Base-by-base conservation (phyloP, 1,140 invertebrate genomes). In the Zaprionus inermis region DNA sequence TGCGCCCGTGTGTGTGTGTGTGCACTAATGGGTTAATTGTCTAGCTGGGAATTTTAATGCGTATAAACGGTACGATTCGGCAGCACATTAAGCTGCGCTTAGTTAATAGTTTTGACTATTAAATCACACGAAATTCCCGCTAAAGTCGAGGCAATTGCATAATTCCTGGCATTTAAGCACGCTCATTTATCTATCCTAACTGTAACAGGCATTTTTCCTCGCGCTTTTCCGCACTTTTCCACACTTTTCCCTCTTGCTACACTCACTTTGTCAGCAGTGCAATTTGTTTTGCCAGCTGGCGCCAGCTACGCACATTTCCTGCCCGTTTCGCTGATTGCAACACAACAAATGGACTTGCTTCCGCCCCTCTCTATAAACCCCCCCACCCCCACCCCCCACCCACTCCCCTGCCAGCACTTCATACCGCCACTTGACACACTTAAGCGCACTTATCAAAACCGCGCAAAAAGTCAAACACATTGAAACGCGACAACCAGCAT, bases 381-480 rank as follows among this genome's bases (percentile, higher is more conserved):
- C 24, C 54, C 14, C 14, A 16, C 20, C 1, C 46, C 20, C 28
- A 22, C 7, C 38, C n/a, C n/a, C 28, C 16, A 3, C 20, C 18
- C 36, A 28, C 41, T 44, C 49, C 32, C 36, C 66, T 49, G 75
- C 60, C 55, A 38, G 59, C 54, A 32, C 52, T 58, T 66, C 20
- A 60, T 28, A 0, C 24, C 24, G 60, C 41, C 83, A 79, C 79
- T 88, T 86, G 79, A 79, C 83, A 70, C 68, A 85, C 54, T 85
- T 85, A 76, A 81, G 66, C 73, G 56, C 63, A 70, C 65, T 72
- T 76, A 79, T 76, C 73, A 75, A 44, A 78, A 68, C 59, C 78
- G 65, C 64, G 64, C 71, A 72, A 72, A 76, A 86, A 86, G 82
- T 79, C 82, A 86, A 86, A 81, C 72, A 78, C 75, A 85, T 81